phyloP scores from a whole-genome alignment of 1,140 invertebrate genomes.

The Hylaeus volcanicus region DNA sequence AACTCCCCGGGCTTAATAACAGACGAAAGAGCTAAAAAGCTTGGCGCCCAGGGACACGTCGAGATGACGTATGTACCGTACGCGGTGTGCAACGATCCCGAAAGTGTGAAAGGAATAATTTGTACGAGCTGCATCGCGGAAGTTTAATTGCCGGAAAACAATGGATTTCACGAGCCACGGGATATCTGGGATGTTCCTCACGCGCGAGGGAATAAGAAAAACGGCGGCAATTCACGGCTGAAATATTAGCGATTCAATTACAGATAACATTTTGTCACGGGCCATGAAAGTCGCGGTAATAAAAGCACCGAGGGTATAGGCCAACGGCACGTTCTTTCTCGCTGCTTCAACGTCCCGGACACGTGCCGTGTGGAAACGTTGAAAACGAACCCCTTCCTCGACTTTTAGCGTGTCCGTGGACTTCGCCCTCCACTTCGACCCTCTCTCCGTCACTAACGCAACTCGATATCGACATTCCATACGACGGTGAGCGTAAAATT shows the following conservation, averaged over 20 bases:
- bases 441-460: background rate
- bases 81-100: too few species aligned
- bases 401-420: conserved; percentile 41
- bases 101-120: too few species aligned
- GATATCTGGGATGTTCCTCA: conserved; percentile 12
- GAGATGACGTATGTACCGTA: too few species aligned
- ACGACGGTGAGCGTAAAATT: conserved; percentile 32
- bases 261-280: conserved; percentile 42
- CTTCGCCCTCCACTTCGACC: background rate
- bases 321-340: conserved; percentile 28
- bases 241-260: conserved; percentile 46
- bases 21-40: too few species aligned
- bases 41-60: too few species aligned
- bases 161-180: background rate
- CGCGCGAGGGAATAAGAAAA: conserved; percentile 23
- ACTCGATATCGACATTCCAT: conserved; percentile 50
- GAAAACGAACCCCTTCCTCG: conserved; percentile 31
- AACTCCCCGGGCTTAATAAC: too few species aligned
- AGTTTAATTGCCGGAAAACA: conserved; percentile 25
- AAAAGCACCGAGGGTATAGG: conserved; percentile 22
- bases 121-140: background rate
- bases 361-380: conserved; percentile 27
- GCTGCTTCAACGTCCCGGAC: conserved; percentile 34
- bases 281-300: conserved; percentile 32
- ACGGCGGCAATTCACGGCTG: conserved; percentile 21